Conservation (phyloP, 1,140 invertebrate species). For the Pseudomyrmex sp. region DNA sequence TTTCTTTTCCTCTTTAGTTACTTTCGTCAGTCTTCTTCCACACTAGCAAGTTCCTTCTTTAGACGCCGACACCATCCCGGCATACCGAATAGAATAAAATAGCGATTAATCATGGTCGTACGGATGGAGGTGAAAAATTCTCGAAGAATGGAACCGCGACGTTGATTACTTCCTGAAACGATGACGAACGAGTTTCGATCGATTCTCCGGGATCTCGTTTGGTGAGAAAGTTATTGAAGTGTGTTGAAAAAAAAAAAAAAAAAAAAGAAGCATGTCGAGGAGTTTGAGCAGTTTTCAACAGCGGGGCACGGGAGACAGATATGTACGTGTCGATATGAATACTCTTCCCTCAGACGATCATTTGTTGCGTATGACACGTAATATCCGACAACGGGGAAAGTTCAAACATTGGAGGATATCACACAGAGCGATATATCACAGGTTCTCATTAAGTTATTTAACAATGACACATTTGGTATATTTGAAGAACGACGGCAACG, state of each 20-base stretch:
- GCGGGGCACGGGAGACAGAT: background rate
- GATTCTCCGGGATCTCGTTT: slow-evolving; percentile 17
- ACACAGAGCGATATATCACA: too few relatives aligned
- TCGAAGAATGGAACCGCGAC: slow-evolving; percentile 52
- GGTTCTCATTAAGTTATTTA: too few relatives aligned
- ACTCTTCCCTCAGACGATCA: background rate
- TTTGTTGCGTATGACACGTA: background rate
- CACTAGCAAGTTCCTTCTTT: slow-evolving; percentile 42
- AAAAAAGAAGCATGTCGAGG: background rate
- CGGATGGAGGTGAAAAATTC: slow-evolving; percentile 65
- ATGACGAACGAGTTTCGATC: slow-evolving; percentile 61
- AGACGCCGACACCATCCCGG: slow-evolving; percentile 28
- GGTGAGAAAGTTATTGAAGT: slow-evolving; percentile 47
- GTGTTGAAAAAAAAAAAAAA: slow-evolving; percentile 8
- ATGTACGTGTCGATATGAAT: slow-evolving; percentile 27
- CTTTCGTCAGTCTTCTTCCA: slow-evolving; percentile 41
- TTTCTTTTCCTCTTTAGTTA: slow-evolving; percentile 45
- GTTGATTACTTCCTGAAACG: slow-evolving; percentile 59
- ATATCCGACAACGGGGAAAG: background rate
- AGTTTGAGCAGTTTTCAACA: slow-evolving; percentile 38
- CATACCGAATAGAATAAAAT: slow-evolving; percentile 58
- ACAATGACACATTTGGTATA: too few relatives aligned
- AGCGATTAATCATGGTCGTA: slow-evolving; percentile 63
- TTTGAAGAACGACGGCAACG: too few relatives aligned
- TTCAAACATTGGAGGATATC: background rate